Percentiles rank a stretch among this genome's conserved stretches.
These are phyloP conservation scores for Alectura lathami DNA, from an alignment of 2,113 vertebrate species.

Conservation along the genomic window DNA sequence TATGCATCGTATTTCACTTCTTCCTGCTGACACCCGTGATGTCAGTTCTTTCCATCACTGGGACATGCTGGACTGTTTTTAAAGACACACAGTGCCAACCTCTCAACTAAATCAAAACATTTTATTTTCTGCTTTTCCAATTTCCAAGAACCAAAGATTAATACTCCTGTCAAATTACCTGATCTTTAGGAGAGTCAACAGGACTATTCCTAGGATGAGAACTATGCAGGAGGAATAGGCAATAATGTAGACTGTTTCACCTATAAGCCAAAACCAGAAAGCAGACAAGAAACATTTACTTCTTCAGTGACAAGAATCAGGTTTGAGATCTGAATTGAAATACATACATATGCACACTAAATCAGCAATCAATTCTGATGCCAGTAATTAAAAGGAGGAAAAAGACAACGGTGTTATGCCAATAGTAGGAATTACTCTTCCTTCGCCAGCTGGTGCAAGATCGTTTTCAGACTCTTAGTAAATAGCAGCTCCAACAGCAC, in stretches of 20 bases:
- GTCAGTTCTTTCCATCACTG: constrained; percentile 31
- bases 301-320: not conserved
- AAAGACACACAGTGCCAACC: constrained; percentile 2
- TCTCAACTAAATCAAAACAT: constrained; percentile 8
- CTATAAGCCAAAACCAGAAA: constrained; percentile 72
- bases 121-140: constrained; percentile 26
- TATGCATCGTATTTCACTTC: not conserved
- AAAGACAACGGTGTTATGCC: not conserved
- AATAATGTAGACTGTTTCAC: constrained; percentile 76
- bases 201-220: constrained; percentile 75
- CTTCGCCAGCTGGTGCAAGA: not conserved
- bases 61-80: not conserved
- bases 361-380: not conserved
- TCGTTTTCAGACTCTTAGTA: not conserved
- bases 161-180: constrained; percentile 75
- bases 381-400: not conserved
- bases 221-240: constrained; percentile 74
- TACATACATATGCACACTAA: not conserved
- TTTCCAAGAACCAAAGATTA: constrained; percentile 24
- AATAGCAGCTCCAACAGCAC: not conserved
- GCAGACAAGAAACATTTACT: not conserved
- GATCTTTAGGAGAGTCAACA: constrained; percentile 77
- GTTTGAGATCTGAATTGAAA: not conserved
- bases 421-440: not conserved
- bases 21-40: not conserved